Evolutionary conservation across 2,797 vertebrate genomes (phyloP).

Genomic region (Syndactyla subalaris): DNA sequence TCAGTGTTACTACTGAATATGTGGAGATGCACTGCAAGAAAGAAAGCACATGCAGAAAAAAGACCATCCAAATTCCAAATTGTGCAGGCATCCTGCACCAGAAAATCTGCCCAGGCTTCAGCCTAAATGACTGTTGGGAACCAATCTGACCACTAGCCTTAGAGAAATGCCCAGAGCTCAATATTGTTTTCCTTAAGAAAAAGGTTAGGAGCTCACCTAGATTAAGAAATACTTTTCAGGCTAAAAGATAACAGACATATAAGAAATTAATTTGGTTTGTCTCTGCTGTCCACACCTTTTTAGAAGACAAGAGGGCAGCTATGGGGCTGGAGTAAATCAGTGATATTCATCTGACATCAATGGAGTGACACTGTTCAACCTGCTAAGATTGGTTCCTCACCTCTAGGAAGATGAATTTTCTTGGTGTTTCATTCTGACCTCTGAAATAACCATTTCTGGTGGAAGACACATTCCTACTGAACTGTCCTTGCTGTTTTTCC

Average conservation of each 20-base stretch:
- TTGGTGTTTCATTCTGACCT: not conserved
- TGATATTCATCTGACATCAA: not conserved
- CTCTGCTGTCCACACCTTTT: not conserved
- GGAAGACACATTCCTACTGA: not conserved
- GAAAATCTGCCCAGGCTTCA: not conserved
- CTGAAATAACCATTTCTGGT: not conserved
- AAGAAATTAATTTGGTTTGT: slow-evolving; percentile 17
- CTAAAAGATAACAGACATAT: not conserved
- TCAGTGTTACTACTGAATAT: not conserved
- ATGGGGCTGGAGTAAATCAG: not conserved
- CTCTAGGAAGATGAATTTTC: not conserved
- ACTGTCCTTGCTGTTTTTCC: not conserved
- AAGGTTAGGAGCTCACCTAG: not conserved
- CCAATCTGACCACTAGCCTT: not conserved
- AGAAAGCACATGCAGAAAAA: not conserved
- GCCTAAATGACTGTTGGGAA: not conserved
- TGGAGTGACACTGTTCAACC: not conserved
- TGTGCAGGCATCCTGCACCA: not conserved
- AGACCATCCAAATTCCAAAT: not conserved
- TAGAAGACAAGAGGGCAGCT: not conserved
- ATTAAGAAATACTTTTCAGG: not conserved
- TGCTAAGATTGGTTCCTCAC: not conserved
- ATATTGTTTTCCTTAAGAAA: not conserved
- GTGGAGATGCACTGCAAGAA: not conserved
- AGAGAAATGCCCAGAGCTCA: not conserved